A percentile compares a stretch with the other conserved stretches of the same genome.
Conservation (phyloP, 2,113 vertebrate genomes). For the Herpailurus yagouaroundi region DNA sequence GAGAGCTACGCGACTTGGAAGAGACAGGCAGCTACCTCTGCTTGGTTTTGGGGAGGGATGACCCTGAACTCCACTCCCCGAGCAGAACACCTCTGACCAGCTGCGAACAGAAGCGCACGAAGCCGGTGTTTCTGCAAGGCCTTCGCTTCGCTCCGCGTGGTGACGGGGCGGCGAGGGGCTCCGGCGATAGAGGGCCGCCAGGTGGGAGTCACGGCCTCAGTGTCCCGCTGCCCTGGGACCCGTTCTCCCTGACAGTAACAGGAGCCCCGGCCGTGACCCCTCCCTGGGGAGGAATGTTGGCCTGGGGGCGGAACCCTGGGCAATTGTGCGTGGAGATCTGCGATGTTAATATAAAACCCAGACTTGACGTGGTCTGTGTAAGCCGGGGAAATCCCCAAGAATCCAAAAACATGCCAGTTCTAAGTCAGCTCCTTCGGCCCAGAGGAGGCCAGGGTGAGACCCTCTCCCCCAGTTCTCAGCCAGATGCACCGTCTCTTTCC, state of each 20-base stretch:
- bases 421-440: neutral
- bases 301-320: neutral
- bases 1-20: neutral
- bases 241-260: neutral
- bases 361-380: neutral
- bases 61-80: neutral
- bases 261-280: rapidly evolving
- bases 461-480: neutral
- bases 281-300: neutral
- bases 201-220: too few relatives aligned
- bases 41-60: neutral
- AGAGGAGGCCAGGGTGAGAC: neutral
- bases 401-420: neutral
- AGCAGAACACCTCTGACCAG: neutral
- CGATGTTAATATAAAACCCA: neutral
- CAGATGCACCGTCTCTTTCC: rapidly evolving
- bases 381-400: neutral
- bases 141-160: neutral
- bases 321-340: neutral
- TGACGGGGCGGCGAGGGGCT: neutral
- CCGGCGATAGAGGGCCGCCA: neutral
- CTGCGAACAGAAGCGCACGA: neutral
- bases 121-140: neutral
- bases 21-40: neutral
- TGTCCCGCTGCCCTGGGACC: neutral